Evolutionary conservation across 2,113 vertebrate species (phyloP), one percentile per base, ranked within the genome.

Genomic region (Dromaius novaehollandiae): DNA sequence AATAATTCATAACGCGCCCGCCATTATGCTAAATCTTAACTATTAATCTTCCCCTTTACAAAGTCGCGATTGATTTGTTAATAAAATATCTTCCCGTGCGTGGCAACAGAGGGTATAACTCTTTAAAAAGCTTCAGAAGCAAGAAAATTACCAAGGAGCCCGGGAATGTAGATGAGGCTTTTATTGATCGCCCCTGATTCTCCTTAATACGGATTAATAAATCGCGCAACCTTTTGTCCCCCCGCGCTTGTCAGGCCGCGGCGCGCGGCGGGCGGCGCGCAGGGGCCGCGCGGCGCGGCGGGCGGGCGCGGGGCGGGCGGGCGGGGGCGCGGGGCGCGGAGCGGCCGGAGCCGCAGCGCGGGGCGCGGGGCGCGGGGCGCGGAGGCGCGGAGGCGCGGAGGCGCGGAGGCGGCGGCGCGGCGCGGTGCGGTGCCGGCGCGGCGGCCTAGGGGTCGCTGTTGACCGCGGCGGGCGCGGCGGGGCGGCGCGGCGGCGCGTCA

Each of bases 381-480:
- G 80, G 83, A 77, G 85, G 97, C 97, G 96, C 93, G 97, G 97
- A 88, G 34, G 44, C 58, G 76, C 58, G 34, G 76, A 44, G 63
- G 58, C 44, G 44, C 44, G 42, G 40, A 13, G 44, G 46, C 44
- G 68, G n/a, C 65, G 65, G 66, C 42, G 66, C 42, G 38, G 42
- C 7, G 50, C 13, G 28, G 74, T 40, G 91, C 64, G 80, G 92
- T 15, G 71, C 85, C 77, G 87, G 96, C 96, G 96, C 93, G 98
- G 97, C 92, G 84, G 99, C 96, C 98, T 98, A 99, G 99, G 98
- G 98, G 99, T 99, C 99, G 99, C 99, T 99, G 99, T 99, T 99
- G 98, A 98, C 99, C 99, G 98, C 96, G 97, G 97, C 98, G 98
- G 96, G 96, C 94, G 97, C 93, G 97, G 98, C 98, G 97, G 96